Percentiles rank a stretch among this genome's conserved stretches.
phyloP scores from a whole-genome alignment of 2,888 invertebrate species.

The Oxyteleia sp. region DNA sequence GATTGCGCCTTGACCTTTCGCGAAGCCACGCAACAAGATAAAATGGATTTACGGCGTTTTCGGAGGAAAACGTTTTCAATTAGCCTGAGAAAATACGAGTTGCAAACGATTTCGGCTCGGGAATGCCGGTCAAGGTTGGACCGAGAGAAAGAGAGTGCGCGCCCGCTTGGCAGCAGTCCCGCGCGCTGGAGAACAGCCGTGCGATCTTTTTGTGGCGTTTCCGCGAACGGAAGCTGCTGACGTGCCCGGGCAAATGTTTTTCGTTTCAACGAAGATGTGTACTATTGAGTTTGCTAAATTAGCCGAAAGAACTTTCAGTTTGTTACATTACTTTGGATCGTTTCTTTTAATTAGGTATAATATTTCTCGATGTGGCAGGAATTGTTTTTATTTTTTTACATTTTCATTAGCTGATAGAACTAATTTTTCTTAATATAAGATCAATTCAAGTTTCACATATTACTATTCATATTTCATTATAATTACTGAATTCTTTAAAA shows the following conservation, averaged over 20 bases:
- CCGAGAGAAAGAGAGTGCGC: conserved; percentile 18
- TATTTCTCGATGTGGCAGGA: too few species aligned
- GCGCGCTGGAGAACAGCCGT: conserved; percentile 49
- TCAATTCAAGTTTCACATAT: too few species aligned
- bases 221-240: conserved; percentile 34
- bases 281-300: background rate
- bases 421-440: too few species aligned
- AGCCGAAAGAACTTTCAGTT: too few species aligned
- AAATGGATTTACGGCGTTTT: conserved; percentile 42
- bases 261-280: background rate
- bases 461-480: too few species aligned
- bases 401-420: too few species aligned
- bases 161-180: conserved; percentile 53
- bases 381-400: too few species aligned
- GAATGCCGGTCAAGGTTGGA: conserved; percentile 61
- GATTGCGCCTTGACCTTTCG: conserved; percentile 50
- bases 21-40: conserved; percentile 32
- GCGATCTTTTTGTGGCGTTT: conserved; percentile 29
- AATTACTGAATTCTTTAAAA: too few species aligned
- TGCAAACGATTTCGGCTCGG: conserved; percentile 58
- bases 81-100: conserved; percentile 55
- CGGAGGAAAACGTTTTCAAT: conserved; percentile 44
- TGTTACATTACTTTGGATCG: too few species aligned
- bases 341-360: too few species aligned
- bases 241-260: background rate